These are phyloP conservation scores for Camelus dromedarius DNA, from an alignment of 2,113 vertebrate species.

Conservation along the genomic window DNA sequence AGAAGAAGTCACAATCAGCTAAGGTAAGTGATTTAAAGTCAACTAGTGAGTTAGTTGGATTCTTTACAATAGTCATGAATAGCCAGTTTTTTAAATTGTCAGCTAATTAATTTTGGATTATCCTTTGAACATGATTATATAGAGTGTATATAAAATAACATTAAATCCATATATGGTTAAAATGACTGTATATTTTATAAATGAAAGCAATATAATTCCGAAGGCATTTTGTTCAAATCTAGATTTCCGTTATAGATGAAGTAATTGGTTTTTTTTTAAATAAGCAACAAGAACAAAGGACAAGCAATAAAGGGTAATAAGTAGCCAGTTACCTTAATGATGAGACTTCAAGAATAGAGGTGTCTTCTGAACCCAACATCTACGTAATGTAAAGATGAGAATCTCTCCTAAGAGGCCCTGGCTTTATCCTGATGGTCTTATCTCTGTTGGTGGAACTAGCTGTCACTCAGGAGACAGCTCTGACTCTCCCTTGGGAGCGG, in stretches of 20 bases:
- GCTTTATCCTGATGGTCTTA: not conserved
- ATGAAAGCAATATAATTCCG: not conserved
- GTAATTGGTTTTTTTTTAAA: not conserved
- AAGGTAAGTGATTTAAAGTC: conserved; percentile 79
- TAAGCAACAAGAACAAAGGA: not conserved
- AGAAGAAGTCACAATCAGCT: conserved; percentile 68
- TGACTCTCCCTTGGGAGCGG: not conserved
- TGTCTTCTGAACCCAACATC: not conserved
- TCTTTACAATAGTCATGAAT: not conserved
- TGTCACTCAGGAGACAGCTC: not conserved
- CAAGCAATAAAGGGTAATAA: not conserved
- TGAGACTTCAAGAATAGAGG: not conserved
- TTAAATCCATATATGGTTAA: not conserved
- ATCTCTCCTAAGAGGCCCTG: not conserved
- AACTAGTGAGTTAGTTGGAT: not conserved
- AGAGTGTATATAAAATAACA: not conserved
- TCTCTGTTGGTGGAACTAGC: not conserved
- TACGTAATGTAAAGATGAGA: not conserved
- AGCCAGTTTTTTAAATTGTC: not conserved
- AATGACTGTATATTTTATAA: conserved; percentile 12
- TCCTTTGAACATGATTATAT: not conserved
- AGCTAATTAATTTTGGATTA: not conserved
- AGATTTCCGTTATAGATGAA: not conserved
- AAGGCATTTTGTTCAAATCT: conserved; percentile 43
- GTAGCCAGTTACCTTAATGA: not conserved